phyloP scores from a whole-genome alignment of 1,140 invertebrate species.

The Branchinecta lindahli region DNA sequence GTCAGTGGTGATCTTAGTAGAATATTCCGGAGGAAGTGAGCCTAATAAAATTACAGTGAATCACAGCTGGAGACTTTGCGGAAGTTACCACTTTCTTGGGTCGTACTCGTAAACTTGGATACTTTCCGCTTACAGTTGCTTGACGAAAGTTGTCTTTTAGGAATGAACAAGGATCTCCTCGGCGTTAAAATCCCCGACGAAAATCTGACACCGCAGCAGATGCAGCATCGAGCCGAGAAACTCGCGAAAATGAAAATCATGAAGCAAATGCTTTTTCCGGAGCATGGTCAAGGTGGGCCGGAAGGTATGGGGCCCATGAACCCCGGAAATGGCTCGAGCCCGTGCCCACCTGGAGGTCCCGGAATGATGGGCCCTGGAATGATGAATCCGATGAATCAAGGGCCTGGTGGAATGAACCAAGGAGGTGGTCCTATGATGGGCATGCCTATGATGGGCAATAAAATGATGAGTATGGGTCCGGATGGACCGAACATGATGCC shows the following conservation, averaged over 20 bases:
- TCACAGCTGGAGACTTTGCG: too few species aligned
- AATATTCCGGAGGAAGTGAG: too few species aligned
- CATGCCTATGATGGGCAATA: constrained; percentile 28
- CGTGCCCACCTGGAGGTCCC: constrained; percentile 20
- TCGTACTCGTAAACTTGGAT: too few species aligned
- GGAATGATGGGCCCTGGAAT: constrained; percentile 26
- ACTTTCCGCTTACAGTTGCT: too few species aligned
- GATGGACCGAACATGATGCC: constrained; percentile 24
- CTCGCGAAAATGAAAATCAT: constrained; percentile 80
- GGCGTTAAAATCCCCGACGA: constrained; percentile 81
- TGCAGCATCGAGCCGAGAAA: constrained; percentile 79
- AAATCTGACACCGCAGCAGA: constrained; percentile 87
- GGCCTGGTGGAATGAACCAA: constrained; percentile 25
- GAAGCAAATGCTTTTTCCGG: constrained; percentile 77
- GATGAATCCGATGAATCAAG: constrained; percentile 25
- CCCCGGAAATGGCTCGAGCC: constrained; percentile 29
- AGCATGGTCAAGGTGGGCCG: constrained; percentile 37
- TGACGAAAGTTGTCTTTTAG: background rate
- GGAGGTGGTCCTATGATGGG: constrained; percentile 21
- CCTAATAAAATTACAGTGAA: too few species aligned
- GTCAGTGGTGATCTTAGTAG: too few species aligned
- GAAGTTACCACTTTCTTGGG: too few species aligned
- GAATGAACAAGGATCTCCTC: constrained; percentile 14
- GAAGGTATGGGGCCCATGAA: constrained; percentile 21
- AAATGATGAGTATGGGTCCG: constrained; percentile 23